A percentile compares a stretch with the other conserved stretches of the same genome.
These are phyloP conservation scores for Rhea pennata DNA, from an alignment of 2,113 vertebrate species.

Conservation along the genomic window DNA sequence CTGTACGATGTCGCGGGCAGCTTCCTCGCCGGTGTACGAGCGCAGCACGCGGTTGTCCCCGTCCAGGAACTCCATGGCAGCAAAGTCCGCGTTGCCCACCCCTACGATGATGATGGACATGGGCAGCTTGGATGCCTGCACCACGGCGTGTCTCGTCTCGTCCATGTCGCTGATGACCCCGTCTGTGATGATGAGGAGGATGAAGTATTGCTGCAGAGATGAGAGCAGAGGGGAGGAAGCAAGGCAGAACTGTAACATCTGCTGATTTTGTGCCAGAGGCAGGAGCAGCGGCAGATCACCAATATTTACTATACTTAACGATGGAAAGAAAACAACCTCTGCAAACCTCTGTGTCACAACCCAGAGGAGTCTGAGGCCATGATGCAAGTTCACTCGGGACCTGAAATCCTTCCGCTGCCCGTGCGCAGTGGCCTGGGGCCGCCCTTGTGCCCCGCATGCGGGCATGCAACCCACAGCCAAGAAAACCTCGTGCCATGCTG, in stretches of 20 bases:
- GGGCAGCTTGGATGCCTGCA: conserved; percentile 94
- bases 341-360: not conserved
- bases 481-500: too few relatives aligned
- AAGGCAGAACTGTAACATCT: not conserved
- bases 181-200: conserved; percentile 96
- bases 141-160: conserved; percentile 91
- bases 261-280: not conserved
- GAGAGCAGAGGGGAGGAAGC: not conserved
- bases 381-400: not conserved
- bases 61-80: conserved; percentile 97
- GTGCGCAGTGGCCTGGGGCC: too few relatives aligned
- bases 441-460: too few relatives aligned
- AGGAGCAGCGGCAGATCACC: not conserved
- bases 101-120: conserved; percentile 99
- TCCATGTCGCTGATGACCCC: conserved; percentile 99
- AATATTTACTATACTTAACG: not conserved
- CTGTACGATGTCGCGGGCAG: conserved; percentile 93
- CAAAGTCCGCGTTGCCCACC: conserved; percentile 95
- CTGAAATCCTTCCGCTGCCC: not conserved
- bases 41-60: conserved; percentile 90
- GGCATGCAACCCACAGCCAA: too few relatives aligned
- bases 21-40: conserved; percentile 92
- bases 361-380: not conserved
- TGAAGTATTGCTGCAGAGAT: conserved; percentile 92
- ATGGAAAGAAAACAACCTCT: not conserved